Conservation (phyloP, 2,797 vertebrate genomes). For the Sebastes minor region DNA sequence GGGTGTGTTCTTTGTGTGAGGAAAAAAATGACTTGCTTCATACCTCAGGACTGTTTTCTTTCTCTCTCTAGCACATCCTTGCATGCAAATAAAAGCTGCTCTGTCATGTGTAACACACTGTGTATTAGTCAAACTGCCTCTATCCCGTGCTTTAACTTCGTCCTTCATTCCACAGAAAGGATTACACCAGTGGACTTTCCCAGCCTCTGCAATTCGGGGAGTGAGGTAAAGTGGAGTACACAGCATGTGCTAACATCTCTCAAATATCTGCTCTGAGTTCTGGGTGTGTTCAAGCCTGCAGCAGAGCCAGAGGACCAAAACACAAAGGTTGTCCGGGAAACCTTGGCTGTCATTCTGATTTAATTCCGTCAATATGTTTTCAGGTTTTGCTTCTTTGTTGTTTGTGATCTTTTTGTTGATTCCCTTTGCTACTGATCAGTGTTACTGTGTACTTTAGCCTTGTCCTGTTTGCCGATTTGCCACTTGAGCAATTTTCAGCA, state of each 20-base stretch:
- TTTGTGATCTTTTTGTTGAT: constrained; percentile 12
- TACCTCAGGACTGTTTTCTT: background rate
- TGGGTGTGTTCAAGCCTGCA: constrained; percentile 47
- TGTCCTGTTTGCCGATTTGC: background rate
- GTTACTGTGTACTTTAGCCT: constrained; percentile 29
- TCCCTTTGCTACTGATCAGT: constrained; percentile 3
- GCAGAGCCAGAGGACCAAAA: constrained; percentile 24
- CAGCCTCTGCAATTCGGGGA: constrained; percentile 84
- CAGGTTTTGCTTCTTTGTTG: constrained; percentile 13
- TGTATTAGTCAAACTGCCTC: background rate
- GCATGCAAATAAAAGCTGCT: background rate
- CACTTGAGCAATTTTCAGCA: background rate
- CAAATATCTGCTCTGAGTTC: constrained; percentile 13
- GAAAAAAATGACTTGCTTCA: background rate
- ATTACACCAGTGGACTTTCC: constrained; percentile 88
- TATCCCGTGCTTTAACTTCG: background rate
- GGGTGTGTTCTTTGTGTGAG: background rate
- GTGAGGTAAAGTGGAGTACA: constrained; percentile 83
- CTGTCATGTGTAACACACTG: background rate
- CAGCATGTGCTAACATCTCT: constrained; percentile 48
- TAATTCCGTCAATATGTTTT: constrained; percentile 17
- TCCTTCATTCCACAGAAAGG: constrained; percentile 79
- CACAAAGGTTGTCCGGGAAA: constrained; percentile 29
- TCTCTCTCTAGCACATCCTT: background rate
- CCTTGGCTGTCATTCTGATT: constrained; percentile 21